These are phyloP conservation scores for Pseudomugil gertrudae DNA, from an alignment of 2,797 vertebrate species.

Conservation along the genomic window DNA sequence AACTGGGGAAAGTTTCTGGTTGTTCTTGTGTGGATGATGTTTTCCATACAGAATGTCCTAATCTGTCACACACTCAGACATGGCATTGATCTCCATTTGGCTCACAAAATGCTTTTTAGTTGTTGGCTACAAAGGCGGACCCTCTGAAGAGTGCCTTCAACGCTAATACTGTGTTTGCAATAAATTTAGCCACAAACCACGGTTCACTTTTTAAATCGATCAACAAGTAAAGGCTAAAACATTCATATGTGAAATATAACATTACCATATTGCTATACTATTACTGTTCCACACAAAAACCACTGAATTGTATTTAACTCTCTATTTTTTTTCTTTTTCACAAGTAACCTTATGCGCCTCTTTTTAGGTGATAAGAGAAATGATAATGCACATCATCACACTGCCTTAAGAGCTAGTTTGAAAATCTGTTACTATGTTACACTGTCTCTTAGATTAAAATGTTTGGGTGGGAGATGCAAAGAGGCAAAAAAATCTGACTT, in stretches of 20 bases:
- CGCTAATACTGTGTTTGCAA: too few relatives aligned
- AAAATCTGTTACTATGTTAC: slow-evolving; percentile 9
- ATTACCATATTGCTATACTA: slow-evolving; percentile 18
- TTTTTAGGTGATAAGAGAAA: slow-evolving; percentile 25
- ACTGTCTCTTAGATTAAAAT: slow-evolving; percentile 26
- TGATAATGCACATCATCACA: slow-evolving; percentile 31
- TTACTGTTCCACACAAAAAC: slow-evolving; percentile 11
- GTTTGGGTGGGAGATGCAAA: slow-evolving; percentile 6
- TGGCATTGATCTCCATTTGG: too few relatives aligned
- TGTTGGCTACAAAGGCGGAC: too few relatives aligned
- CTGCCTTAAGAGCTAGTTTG: slow-evolving; percentile 2
- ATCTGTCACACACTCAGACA: too few relatives aligned
- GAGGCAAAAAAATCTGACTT: slow-evolving; percentile 17
- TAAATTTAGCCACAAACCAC: slow-evolving; percentile 7
- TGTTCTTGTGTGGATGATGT: too few relatives aligned
- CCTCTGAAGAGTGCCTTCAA: too few relatives aligned
- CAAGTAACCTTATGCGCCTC: slow-evolving; percentile 5
- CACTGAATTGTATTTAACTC: neutral
- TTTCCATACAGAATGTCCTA: too few relatives aligned
- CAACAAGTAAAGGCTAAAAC: slow-evolving; percentile 11
- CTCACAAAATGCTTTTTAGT: too few relatives aligned
- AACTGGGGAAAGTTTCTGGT: too few relatives aligned
- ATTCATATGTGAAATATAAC: slow-evolving; percentile 16
- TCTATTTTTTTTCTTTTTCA: neutral
- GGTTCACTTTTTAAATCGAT: neutral